Evolutionary conservation across 2,113 vertebrate species (phyloP).

Genomic region (Empidonax traillii): DNA sequence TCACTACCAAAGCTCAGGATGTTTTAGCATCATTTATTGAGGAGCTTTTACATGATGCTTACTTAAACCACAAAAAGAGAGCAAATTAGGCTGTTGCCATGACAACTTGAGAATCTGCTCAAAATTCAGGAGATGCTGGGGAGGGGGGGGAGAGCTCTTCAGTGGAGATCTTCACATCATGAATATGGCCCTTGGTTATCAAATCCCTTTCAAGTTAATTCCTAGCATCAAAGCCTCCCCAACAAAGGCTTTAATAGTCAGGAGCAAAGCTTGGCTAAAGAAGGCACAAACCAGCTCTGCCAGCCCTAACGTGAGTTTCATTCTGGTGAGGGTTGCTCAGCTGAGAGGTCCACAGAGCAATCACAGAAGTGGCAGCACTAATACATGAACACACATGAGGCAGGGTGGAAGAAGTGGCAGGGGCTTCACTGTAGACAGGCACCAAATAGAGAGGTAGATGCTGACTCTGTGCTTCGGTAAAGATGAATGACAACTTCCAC

Average conservation of each 20-base stretch:
- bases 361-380: neutral
- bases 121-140: constrained; percentile 34
- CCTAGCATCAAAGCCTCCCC: constrained; percentile 7
- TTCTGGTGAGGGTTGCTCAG: neutral
- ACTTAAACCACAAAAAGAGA: constrained; percentile 52
- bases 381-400: neutral
- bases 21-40: constrained; percentile 49
- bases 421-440: neutral
- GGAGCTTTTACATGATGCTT: constrained; percentile 40
- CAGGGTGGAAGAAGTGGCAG: neutral
- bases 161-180: neutral
- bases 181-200: constrained; percentile 26
- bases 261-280: neutral
- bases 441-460: neutral
- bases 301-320: neutral
- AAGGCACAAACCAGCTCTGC: neutral
- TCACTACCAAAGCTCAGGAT: constrained; percentile 8
- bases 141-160: neutral
- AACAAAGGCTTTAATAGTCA: neutral
- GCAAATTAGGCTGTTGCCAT: constrained; percentile 63
- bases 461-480: neutral
- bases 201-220: constrained; percentile 39
- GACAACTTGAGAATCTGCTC: constrained; percentile 57
- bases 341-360: neutral
- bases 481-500: neutral